A percentile compares a stretch with the other conserved stretches of the same genome.
These are phyloP conservation scores for Benitochromis conjunctus DNA, from an alignment of 2,113 vertebrate genomes.

Conservation along the genomic window DNA sequence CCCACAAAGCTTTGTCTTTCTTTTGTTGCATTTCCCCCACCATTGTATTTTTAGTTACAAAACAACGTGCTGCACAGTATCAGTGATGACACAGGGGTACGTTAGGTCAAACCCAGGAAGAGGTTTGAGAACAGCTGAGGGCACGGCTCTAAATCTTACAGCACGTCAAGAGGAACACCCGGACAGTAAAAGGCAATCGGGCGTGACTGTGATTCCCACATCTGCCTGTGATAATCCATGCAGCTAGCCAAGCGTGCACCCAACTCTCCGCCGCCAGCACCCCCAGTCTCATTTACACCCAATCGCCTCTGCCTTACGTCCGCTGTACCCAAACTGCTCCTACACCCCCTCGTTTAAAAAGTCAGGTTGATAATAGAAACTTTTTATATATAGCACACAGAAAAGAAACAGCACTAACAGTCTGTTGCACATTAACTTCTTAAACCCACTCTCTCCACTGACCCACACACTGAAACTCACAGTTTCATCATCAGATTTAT, in stretches of 20 bases:
- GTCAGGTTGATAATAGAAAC: not conserved
- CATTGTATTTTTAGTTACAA: not conserved
- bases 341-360: not conserved
- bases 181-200: conserved; percentile 49
- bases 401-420: not conserved
- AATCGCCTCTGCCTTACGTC: conserved; percentile 4
- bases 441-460: not conserved
- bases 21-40: not conserved
- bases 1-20: not conserved
- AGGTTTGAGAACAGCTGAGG: not conserved
- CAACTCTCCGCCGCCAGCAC: not conserved
- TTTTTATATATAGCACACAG: not conserved
- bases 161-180: conserved; percentile 35
- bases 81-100: not conserved
- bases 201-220: conserved; percentile 52
- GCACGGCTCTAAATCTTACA: conserved; percentile 10
- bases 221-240: conserved; percentile 59
- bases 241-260: conserved; percentile 37
- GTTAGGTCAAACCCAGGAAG: not conserved
- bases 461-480: not conserved
- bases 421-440: not conserved
- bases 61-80: not conserved
- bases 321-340: not conserved
- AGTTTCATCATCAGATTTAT: not conserved
- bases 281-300: conserved; percentile 17